phyloP scores from a whole-genome alignment of 64 coral and sea anemone genomes.

The Actinia tenebrosa region DNA sequence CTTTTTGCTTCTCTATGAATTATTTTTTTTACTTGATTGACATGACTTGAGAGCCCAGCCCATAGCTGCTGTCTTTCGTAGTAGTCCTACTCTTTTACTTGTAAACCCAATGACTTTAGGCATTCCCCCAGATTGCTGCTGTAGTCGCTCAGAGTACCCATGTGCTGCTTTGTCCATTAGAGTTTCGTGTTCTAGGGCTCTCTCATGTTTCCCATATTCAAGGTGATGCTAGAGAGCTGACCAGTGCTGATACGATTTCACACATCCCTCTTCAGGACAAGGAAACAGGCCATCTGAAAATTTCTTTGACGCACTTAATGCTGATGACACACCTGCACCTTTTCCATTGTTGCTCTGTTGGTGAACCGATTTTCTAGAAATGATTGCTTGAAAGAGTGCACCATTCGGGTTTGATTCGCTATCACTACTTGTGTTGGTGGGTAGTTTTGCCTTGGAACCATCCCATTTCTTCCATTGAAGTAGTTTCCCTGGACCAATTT shows the following conservation, averaged over 20 bases:
- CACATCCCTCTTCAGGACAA: slow-evolving; percentile 49
- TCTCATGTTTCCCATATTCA: not conserved
- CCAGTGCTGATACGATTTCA: slow-evolving; percentile 22
- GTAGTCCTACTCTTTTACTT: not conserved
- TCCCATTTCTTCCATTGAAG: slow-evolving; percentile 6
- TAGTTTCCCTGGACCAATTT: slow-evolving; percentile 31
- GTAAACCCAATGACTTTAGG: slow-evolving; percentile 8
- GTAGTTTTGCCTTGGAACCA: slow-evolving; percentile 7
- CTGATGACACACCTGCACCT: not conserved
- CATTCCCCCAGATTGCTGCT: slow-evolving; percentile 10
- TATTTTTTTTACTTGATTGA: not conserved
- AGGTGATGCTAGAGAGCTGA: not conserved
- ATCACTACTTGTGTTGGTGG: not conserved
- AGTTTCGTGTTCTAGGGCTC: too few species aligned
- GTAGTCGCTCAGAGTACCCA: not conserved
- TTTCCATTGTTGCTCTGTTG: not conserved
- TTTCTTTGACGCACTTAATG: not conserved
- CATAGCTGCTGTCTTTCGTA: not conserved
- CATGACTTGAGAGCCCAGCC: slow-evolving; percentile 26
- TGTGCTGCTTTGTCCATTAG: too few species aligned
- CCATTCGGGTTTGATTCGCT: not conserved
- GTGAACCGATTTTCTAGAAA: not conserved
- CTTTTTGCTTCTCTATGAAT: slow-evolving; percentile 39
- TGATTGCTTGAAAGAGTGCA: not conserved
- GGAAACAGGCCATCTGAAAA: slow-evolving; percentile 15